Conservation (phyloP, 2,797 vertebrate species). For the Intellagama lesueurii region DNA sequence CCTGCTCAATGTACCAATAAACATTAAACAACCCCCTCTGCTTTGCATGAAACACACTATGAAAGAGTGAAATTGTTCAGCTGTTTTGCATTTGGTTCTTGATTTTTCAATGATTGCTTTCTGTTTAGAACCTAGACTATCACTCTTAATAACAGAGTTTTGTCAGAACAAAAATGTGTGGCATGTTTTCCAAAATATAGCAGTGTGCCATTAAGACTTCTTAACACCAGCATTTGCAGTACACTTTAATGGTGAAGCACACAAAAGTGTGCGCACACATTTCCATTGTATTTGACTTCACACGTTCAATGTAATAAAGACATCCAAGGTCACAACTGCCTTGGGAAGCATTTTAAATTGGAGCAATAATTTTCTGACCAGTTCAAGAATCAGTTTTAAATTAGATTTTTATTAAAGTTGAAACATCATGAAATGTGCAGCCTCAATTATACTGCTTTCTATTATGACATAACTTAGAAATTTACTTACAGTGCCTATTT, state of each 20-base stretch:
- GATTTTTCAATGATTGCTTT: background rate
- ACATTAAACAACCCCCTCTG: background rate
- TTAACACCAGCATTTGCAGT: constrained; percentile 58
- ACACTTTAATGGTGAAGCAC: constrained; percentile 47
- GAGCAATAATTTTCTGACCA: background rate
- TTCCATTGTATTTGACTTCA: constrained; percentile 10
- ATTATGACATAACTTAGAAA: background rate
- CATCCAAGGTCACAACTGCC: background rate
- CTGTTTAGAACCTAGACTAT: constrained; percentile 6
- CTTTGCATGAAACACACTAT: background rate
- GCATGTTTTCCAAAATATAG: constrained; percentile 51
- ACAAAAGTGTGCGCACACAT: constrained; percentile 27
- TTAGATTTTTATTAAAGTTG: background rate
- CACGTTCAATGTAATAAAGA: constrained; percentile 25
- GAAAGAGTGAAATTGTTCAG: background rate
- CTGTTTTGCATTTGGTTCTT: background rate
- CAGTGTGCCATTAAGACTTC: constrained; percentile 47
- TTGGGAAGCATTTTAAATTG: constrained; percentile 21
- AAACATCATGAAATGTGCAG: background rate
- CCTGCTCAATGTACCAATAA: background rate
- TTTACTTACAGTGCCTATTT: background rate
- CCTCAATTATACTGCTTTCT: background rate
- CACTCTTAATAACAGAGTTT: background rate
- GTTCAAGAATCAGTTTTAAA: constrained; percentile 18
- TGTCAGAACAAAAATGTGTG: constrained; percentile 48